Conservation (phyloP, 2,797 vertebrate genomes). For the Micromesistius poutassou region DNA sequence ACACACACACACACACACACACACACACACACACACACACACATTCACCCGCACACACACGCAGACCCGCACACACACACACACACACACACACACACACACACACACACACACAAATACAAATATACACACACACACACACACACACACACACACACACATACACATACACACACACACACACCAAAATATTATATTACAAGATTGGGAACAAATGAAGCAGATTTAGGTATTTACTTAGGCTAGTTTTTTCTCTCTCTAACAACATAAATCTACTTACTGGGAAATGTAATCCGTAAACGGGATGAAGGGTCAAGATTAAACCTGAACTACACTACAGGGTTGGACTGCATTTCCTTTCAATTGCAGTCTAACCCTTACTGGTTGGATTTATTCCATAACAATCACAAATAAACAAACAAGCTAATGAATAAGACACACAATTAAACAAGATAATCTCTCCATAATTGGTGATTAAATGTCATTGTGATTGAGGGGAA, state of each 20-base stretch:
- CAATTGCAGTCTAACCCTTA: background rate
- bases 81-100: conserved; percentile 6
- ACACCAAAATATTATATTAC: background rate
- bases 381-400: background rate
- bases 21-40: background rate
- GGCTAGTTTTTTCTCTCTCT: background rate
- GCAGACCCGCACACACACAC: no score
- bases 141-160: background rate
- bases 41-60: no score
- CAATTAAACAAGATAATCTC: background rate
- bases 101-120: background rate
- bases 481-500: no score
- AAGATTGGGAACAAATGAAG: background rate
- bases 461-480: background rate
- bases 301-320: background rate
- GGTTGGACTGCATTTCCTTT: background rate
- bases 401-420: background rate
- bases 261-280: background rate
- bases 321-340: background rate
- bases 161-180: background rate
- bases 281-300: background rate
- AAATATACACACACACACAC: no score
- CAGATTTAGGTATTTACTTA: background rate
- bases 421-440: background rate
- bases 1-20: background rate